Evolutionary conservation across 2,113 vertebrate species (phyloP).

Genomic region (Phoxinus phoxinus): DNA sequence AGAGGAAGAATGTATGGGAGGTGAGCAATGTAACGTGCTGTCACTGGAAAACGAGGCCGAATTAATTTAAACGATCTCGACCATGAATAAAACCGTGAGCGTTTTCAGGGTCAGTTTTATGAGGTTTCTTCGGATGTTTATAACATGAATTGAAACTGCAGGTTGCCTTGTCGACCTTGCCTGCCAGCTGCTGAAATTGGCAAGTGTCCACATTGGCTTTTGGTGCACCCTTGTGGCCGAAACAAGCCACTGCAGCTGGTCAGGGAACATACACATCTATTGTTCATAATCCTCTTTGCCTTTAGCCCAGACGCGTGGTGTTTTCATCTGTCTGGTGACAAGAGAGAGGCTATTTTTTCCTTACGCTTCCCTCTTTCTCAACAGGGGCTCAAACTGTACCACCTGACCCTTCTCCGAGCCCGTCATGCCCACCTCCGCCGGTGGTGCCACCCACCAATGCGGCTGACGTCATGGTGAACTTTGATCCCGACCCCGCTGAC

Average conservation of each 20-base stretch:
- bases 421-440: conserved; percentile 68
- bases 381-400: conserved; percentile 73
- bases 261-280: neutral
- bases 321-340: conserved; percentile 19
- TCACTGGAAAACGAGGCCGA: conserved; percentile 63
- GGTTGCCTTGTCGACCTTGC: conserved; percentile 68
- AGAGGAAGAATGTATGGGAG: conserved; percentile 1
- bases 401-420: conserved; percentile 71
- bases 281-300: conserved; percentile 29
- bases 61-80: conserved; percentile 8
- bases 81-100: neutral
- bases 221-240: conserved; percentile 60
- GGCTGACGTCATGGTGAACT: conserved; percentile 86
- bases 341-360: neutral
- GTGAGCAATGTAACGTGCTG: neutral
- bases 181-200: conserved; percentile 58
- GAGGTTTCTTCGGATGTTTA: conserved; percentile 58
- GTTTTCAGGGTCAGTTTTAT: conserved; percentile 3
- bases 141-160: conserved; percentile 62
- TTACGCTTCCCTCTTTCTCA: neutral
- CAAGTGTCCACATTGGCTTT: conserved; percentile 42
- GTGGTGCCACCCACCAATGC: conserved; percentile 64
- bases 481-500: conserved; percentile 89
- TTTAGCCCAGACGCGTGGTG: neutral
- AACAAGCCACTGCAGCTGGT: conserved; percentile 21